Base-by-base conservation (phyloP, 2,113 vertebrate genomes). In the Zingel zingel region DNA sequence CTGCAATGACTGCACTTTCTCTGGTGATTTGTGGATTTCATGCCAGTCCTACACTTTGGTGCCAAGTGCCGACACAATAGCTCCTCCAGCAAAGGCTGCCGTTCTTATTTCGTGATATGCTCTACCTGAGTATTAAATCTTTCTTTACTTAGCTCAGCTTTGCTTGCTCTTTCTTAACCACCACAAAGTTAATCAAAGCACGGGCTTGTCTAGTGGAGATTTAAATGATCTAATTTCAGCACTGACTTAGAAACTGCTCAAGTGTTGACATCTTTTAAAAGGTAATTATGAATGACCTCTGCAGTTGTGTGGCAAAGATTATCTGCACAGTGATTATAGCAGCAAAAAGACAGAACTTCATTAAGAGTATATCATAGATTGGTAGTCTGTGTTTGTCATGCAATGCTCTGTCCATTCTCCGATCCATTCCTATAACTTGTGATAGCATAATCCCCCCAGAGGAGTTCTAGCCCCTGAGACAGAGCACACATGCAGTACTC, bases 201-300 rank as follows among this genome's bases (percentile, higher is more conserved):
- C 2, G 0, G 43, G 84, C 74, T 62, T 77, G 72, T 88, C 78
- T 68, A 2, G 47, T 15, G 56, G 36, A 67, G 80, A 92, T 79
- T 75, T 75, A 86, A 91, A 90, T 88, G 25, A 88, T 83, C 81
- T 86, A 27, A 89, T 90, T 89, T 43, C 59, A 70, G 63, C 13
- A 21, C 30, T 0, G 61, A 85, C 61, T 83, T 30, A n/a, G 74
- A 84, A 88, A 83, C 77, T 33, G 64, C 59, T 91, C 79, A 43
- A 84, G 85, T 87, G 88, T 90, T 87, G 76, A 91, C 87, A 88
- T 89, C 81, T 88, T 84, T 88, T 79, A 81, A 86, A 82, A 58
- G 0, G 6, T 84, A 73, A 88, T 83, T 65, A 87, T 86, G 81
- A 86, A 90, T 90, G 58, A 84, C 62, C 62, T 64, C 39, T 74